Evolutionary conservation across 1,140 invertebrate genomes (phyloP), one percentile per base, ranked within the genome.

Genomic region (Augochlora pura): DNA sequence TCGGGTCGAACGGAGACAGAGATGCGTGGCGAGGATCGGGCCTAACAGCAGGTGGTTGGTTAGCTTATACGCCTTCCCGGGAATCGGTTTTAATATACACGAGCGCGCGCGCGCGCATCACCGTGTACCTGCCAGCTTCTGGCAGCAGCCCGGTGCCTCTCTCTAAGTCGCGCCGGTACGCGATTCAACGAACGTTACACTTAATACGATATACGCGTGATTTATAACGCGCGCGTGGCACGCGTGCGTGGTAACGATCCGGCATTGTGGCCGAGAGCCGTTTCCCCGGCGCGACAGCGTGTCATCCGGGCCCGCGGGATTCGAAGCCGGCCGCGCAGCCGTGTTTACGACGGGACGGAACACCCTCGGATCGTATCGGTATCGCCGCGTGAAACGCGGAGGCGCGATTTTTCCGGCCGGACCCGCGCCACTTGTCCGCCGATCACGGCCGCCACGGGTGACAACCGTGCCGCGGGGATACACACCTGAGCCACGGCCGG

Each of bases 21-120:
- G 63, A 81, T 71, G 85, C 69, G 76, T 72, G 84, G n/a, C 72
- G 67, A 74, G 87, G 78, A 87, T 86, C 81, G 64, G 83, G 66
- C 80, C 86, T 52, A 88, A 88, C 88, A 88, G 88, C 88, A 88
- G 88, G 88, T 88, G 88, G 88, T 86, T 88, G 80, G 65, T 80
- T 86, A 81, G 87, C 80, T 88, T 87, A 88, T 88, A 86, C 86
- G 83, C 87, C 85, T 87, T 88, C 85, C 65, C 87, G 70, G 78
- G 87, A 88, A 88, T 88, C 87, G 86, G 86, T 85, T 83, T 32
- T 82, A 71, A 85, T 75, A 73, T 86, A 85, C 71, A 79, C 74
- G 59, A 64, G 72, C 72, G 38, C 72, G 82, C 71, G 75, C 74
- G 59, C 72, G 72, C 72, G 38, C 72, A 67, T 64, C 32, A 23